Evolutionary conservation across 1,140 invertebrate genomes (phyloP), one percentile per base, ranked within the genome.

Genomic region (Bombus turneri): DNA sequence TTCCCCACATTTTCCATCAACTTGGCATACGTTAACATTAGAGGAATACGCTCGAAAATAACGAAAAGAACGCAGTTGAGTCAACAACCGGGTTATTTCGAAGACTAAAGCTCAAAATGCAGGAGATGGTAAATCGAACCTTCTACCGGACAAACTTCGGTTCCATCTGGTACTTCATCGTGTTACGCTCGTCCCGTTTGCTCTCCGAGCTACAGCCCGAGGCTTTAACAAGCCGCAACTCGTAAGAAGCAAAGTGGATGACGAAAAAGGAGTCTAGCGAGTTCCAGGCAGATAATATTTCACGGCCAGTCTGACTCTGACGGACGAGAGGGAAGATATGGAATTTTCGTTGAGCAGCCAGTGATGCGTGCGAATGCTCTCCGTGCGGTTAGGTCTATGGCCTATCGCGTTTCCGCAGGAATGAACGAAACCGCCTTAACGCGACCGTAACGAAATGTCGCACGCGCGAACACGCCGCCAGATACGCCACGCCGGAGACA

Each of bases 321-420:
- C 64, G 8, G 41, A 41, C 39, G 81, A 43, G 57, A 74, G 66
- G 83, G 68, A 89, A 88, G 78, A 74, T 86, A 81, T 43, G 25
- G 57, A 88, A 86, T 86, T 89, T 89, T 86, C 84, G 84, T 86
- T 53, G 62, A 34, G 37, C 72, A 57, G 13, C 12, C 81, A 89
- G 68, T 68, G 66, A 82, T 62, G 80, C 88, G 88, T 83, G 62
- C 39, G 66, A 78, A 81, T 64, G 83, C 62, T 62, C 69, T 75
- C 59, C 86, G n/a, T 41, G 57, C 64, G 71, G 66, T 41, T 77
- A 69, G 80, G 68, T 59, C 41, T 80, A 74, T 64, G 85, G 91
- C 88, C 85, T 93, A 94, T 94, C 94, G 91, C 91, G 89, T 94
- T 94, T 94, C 94, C 93, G 88, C 93, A 93, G 93, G 88, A 92